Conservation (phyloP, 2,113 vertebrate species). For the Acanthochromis polyacanthus region DNA sequence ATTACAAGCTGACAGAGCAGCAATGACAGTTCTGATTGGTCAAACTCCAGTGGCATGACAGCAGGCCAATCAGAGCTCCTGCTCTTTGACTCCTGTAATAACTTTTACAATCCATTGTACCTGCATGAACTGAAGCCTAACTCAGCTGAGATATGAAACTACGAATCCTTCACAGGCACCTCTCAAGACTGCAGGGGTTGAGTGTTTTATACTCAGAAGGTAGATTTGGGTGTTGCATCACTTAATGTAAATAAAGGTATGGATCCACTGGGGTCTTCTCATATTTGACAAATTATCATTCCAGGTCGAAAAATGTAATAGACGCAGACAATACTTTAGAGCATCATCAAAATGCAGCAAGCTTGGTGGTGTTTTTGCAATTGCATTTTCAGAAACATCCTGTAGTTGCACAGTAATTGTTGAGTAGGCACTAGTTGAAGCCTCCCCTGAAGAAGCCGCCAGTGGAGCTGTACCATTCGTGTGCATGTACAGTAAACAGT, state of each 20-base stretch:
- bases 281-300: background rate
- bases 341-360: slow-evolving; percentile 49
- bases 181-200: background rate
- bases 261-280: slow-evolving; percentile 49
- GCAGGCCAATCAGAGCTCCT: background rate
- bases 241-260: slow-evolving; percentile 30
- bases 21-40: background rate
- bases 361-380: slow-evolving; percentile 28
- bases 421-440: slow-evolving; percentile 66
- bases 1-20: too few species aligned
- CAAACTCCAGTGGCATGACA: too few species aligned
- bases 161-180: background rate
- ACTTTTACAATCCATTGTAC: background rate
- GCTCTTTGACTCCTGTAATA: background rate
- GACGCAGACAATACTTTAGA: slow-evolving; percentile 12
- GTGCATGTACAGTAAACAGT: slow-evolving; percentile 62
- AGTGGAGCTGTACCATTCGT: slow-evolving; percentile 54
- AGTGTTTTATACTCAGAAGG: slow-evolving; percentile 27
- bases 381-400: slow-evolving; percentile 39
- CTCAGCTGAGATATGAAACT: background rate
- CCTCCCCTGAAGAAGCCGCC: slow-evolving; percentile 52
- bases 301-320: slow-evolving; percentile 4
- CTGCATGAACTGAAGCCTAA: background rate
- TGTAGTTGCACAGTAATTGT: slow-evolving; percentile 43
- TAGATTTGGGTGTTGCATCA: slow-evolving; percentile 6